A percentile compares a stretch with the other conserved stretches of the same genome.
Evolutionary conservation across 2,888 invertebrate species (phyloP).

Genomic region (Timema cristinae): DNA sequence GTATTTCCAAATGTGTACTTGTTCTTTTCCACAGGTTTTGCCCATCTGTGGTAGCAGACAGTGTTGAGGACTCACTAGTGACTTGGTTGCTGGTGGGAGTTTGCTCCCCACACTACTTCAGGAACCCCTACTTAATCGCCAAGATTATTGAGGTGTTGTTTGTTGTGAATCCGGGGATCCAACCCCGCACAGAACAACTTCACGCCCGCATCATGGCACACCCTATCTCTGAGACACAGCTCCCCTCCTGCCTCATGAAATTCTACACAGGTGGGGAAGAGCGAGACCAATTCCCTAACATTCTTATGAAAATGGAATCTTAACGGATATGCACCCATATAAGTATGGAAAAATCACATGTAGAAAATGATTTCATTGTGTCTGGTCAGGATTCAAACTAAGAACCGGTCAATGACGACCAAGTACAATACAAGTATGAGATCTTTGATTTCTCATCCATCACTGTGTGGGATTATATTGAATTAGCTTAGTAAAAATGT

Average conservation of each 20-base stretch:
- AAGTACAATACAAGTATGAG: too few species aligned
- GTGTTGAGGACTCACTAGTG: constrained; percentile 77
- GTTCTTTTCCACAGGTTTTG: constrained; percentile 60
- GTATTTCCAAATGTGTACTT: too few species aligned
- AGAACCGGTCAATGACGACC: too few species aligned
- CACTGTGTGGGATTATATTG: too few species aligned
- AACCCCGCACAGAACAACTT: constrained; percentile 49
- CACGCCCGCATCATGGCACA: constrained; percentile 82
- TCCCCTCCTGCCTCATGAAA: constrained; percentile 92
- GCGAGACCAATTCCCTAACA: neutral
- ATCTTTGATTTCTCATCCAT: too few species aligned
- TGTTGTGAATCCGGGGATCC: constrained; percentile 49
- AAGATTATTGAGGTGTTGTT: constrained; percentile 86
- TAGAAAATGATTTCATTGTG: too few species aligned
- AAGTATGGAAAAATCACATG: too few species aligned
- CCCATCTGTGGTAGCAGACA: constrained; percentile 67
- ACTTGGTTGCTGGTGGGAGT: constrained; percentile 86
- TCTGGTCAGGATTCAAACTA: too few species aligned
- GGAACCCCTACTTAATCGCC: constrained; percentile 95
- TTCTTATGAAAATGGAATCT: neutral
- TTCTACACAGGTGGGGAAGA: constrained; percentile 74
- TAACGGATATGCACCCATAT: neutral
- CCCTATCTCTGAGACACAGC: constrained; percentile 71
- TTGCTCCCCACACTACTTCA: constrained; percentile 85
- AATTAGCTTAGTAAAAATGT: too few species aligned